Conservation (phyloP, 2,888 invertebrate genomes). For the Nemotelus pantherinus region DNA sequence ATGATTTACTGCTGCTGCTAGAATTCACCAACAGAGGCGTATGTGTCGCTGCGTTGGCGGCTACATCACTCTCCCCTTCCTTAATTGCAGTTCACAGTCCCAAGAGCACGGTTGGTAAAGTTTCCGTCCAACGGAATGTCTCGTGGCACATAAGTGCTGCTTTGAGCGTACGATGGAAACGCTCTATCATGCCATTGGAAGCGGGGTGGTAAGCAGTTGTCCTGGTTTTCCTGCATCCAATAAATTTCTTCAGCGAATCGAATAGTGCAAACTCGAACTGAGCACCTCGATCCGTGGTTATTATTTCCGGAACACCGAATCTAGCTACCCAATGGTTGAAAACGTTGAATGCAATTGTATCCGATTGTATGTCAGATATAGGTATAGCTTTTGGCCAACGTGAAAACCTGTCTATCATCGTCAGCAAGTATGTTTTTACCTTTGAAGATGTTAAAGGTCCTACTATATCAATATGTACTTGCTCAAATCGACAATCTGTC, state of each 20-base stretch:
- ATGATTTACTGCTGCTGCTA: no score
- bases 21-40: no score
- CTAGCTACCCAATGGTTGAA: constrained; percentile 32
- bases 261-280: constrained; percentile 45
- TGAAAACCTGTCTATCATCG: background rate
- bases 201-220: constrained; percentile 44
- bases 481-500: constrained; percentile 37
- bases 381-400: constrained; percentile 46
- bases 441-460: background rate
- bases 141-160: constrained; percentile 27
- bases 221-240: constrained; percentile 26
- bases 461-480: constrained; percentile 45
- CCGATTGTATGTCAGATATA: constrained; percentile 34
- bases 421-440: no score
- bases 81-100: constrained; percentile 6
- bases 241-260: background rate
- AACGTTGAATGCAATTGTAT: constrained; percentile 49
- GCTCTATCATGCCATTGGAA: constrained; percentile 39
- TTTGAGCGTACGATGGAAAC: constrained; percentile 5
- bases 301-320: constrained; percentile 41
- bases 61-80: background rate
- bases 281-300: constrained; percentile 42
- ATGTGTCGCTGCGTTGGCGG: no score
- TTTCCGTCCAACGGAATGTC: constrained; percentile 13
- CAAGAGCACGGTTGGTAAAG: constrained; percentile 13